A percentile compares a stretch with the other conserved stretches of the same genome.
Conservation (phyloP, 2,113 vertebrate species). For the Bothrops jararaca region DNA sequence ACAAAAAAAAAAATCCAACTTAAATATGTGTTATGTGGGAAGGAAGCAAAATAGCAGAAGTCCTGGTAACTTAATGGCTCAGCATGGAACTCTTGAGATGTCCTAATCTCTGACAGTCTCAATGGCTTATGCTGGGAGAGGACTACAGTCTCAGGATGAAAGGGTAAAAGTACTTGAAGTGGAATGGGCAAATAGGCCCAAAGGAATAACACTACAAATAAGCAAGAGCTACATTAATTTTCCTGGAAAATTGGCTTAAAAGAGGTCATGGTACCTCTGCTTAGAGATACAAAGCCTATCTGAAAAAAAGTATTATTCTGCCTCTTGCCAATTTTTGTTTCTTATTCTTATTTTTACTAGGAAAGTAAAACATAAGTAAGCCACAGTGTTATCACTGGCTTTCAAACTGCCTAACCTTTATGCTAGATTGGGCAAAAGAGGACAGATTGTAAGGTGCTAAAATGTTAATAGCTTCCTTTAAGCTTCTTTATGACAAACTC, state of each 20-base stretch:
- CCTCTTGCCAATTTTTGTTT: background rate
- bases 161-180: background rate
- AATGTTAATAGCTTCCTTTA: background rate
- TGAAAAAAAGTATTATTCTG: background rate
- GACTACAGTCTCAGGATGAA: background rate
- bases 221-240: background rate
- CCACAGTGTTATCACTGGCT: background rate
- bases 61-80: background rate
- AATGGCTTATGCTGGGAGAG: background rate
- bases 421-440: background rate
- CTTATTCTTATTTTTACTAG: background rate
- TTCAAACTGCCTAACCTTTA: background rate
- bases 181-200: background rate
- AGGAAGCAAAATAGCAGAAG: background rate
- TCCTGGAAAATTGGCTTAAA: conserved; percentile 19
- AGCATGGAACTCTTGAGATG: conserved; percentile 11
- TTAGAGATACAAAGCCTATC: background rate
- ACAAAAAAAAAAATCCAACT: background rate
- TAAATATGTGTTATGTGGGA: background rate
- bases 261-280: background rate
- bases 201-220: conserved; percentile 19
- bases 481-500: background rate
- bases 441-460: background rate
- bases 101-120: conserved; percentile 14
- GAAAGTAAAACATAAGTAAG: background rate